phyloP scores from a whole-genome alignment of 1,140 invertebrate species.

The Helicoverpa armigera region DNA sequence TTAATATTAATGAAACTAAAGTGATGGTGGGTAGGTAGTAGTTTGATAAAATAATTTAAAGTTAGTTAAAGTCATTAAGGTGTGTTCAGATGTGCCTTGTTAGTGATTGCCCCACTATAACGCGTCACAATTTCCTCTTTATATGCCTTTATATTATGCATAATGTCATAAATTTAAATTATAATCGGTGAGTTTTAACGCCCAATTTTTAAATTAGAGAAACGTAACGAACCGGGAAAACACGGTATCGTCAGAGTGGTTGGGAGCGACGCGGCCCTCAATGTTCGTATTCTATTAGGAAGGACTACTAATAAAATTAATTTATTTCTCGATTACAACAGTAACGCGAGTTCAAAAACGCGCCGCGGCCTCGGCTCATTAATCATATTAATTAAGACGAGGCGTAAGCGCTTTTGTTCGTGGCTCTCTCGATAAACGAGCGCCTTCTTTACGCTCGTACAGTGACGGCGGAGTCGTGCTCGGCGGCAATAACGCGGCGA shows the following conservation, averaged over 20 bases:
- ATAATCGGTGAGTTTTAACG: constrained; percentile 82
- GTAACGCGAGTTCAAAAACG: constrained; percentile 80
- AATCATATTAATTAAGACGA: constrained; percentile 86
- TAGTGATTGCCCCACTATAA: constrained; percentile 69
- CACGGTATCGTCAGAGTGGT: constrained; percentile 60
- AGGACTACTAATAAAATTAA: constrained; percentile 85
- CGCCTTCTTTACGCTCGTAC: constrained; percentile 65
- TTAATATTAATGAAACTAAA: constrained; percentile 50
- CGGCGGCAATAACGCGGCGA: constrained; percentile 59
- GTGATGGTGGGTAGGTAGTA: constrained; percentile 40
- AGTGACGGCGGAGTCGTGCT: constrained; percentile 64
- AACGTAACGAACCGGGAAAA: constrained; percentile 71
- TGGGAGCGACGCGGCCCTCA: constrained; percentile 65
- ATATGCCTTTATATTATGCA: constrained; percentile 70
- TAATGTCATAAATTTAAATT: constrained; percentile 82
- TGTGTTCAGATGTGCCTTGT: constrained; percentile 68
- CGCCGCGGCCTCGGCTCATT: constrained; percentile 78
- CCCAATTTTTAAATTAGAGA: constrained; percentile 83
- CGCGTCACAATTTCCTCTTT: constrained; percentile 73
- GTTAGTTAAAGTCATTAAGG: constrained; percentile 59
- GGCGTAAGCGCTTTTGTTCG: constrained; percentile 80
- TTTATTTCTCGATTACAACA: constrained; percentile 85
- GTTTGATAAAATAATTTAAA: constrained; percentile 50
- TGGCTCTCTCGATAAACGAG: constrained; percentile 74
- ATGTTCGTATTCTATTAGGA: constrained; percentile 82